A percentile compares a stretch with the other conserved stretches of the same genome.
These are phyloP conservation scores for Mimumesa dahlbomi DNA, from an alignment of 2,888 invertebrate genomes.

Conservation along the genomic window DNA sequence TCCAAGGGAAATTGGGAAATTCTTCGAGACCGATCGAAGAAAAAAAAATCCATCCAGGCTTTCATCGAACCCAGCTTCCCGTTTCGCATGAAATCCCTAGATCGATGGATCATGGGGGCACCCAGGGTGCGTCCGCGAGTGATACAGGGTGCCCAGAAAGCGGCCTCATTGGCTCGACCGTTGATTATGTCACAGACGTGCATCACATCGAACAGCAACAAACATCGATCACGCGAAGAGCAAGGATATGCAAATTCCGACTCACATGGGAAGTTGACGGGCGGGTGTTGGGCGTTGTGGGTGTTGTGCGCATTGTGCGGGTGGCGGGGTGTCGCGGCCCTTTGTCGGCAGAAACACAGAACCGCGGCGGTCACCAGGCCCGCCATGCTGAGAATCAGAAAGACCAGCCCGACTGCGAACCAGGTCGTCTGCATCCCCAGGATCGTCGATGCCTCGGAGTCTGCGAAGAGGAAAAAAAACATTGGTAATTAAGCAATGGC, in stretches of 20 bases:
- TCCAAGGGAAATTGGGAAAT: no score
- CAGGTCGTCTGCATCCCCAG: constrained; percentile 89
- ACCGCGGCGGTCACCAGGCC: constrained; percentile 87
- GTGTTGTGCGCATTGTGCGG: constrained; percentile 77
- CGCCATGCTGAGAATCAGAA: constrained; percentile 86
- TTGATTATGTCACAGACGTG: background rate
- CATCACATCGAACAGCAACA: constrained; percentile 21
- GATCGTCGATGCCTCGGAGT: constrained; percentile 84
- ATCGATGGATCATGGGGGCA: no score
- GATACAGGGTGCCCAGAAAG: no score
- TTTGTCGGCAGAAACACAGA: constrained; percentile 89
- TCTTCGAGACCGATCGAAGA: no score
- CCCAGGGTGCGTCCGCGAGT: no score
- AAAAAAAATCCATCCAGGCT: no score
- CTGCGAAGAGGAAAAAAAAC: constrained; percentile 77
- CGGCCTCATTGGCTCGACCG: no score
- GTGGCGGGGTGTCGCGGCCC: constrained; percentile 80
- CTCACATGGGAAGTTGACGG: constrained; percentile 79
- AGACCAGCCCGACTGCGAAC: constrained; percentile 88
- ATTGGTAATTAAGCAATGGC: no score
- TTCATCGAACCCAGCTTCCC: no score
- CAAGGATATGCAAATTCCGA: no score
- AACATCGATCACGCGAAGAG: constrained; percentile 33
- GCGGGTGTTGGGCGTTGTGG: constrained; percentile 76
- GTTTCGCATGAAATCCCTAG: no score